A percentile compares a stretch with the other conserved stretches of the same genome.
Conservation (phyloP, 2,888 invertebrate species). For the Leptinotarsa juncta region DNA sequence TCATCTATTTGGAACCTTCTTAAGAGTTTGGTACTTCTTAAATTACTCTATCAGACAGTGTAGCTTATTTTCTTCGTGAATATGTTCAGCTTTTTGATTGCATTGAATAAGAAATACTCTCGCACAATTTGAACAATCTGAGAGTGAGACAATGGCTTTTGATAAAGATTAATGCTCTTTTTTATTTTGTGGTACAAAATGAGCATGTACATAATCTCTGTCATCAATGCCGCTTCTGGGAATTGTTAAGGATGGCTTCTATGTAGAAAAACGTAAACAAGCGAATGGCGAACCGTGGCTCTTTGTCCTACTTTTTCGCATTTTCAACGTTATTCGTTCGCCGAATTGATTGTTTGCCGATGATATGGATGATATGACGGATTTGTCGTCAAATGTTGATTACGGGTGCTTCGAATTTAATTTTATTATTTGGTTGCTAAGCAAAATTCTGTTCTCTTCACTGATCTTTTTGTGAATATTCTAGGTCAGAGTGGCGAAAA, state of each 20-base stretch:
- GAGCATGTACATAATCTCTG: not conserved
- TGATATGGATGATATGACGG: not conserved
- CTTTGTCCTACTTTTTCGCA: not conserved
- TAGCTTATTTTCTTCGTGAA: too few species aligned
- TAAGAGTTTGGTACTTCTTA: too few species aligned
- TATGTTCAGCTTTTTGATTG: too few species aligned
- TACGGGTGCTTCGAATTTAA: not conserved
- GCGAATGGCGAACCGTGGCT: not conserved
- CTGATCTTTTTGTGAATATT: too few species aligned
- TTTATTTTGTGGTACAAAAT: not conserved
- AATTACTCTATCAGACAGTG: too few species aligned
- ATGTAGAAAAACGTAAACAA: conserved; percentile 8
- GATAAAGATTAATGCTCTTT: not conserved
- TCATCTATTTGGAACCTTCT: too few species aligned
- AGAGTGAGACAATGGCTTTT: not conserved
- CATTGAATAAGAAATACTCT: too few species aligned
- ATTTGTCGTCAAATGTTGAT: conserved; percentile 2
- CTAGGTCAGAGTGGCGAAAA: too few species aligned
- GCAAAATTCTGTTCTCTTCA: not conserved
- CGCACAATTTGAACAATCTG: not conserved
- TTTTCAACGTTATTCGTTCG: not conserved
- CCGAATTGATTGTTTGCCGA: not conserved
- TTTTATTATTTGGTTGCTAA: not conserved
- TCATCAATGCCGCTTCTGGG: not conserved
- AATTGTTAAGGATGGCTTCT: conserved; percentile 2